phyloP scores from a whole-genome alignment of 2,888 invertebrate species.

The Neria commutata region DNA sequence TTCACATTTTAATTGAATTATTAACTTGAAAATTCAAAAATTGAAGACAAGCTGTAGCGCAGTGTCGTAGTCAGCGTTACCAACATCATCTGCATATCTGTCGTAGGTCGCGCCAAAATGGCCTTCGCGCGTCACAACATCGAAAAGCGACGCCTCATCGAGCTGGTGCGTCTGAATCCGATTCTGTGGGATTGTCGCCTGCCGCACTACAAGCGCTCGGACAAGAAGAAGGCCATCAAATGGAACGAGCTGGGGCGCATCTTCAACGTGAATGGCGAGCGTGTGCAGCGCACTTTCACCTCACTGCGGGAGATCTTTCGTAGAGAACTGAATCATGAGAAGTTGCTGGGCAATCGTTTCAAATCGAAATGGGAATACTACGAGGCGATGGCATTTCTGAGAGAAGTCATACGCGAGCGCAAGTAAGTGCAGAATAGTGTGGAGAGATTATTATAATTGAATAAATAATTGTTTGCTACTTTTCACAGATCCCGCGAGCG shows the following conservation, averaged over 20 bases:
- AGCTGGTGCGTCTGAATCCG: conserved; percentile 57
- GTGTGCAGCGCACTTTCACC: conserved; percentile 58
- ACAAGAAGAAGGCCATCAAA: conserved; percentile 58
- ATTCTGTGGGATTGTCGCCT: conserved; percentile 59
- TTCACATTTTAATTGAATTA: no score
- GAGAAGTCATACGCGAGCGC: conserved; percentile 57
- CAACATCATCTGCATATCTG: background rate
- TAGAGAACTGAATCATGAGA: conserved; percentile 56
- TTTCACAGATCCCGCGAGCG: conserved; percentile 51
- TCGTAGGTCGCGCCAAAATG: conserved; percentile 38
- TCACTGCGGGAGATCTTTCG: conserved; percentile 57
- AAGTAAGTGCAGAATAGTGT: conserved; percentile 45
- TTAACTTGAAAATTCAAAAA: no score
- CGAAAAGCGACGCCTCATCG: conserved; percentile 59
- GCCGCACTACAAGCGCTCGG: conserved; percentile 59
- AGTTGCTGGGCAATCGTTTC: conserved; percentile 54
- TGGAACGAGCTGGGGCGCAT: conserved; percentile 58
- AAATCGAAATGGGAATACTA: conserved; percentile 60
- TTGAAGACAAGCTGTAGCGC: no score
- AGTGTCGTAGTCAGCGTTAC: background rate
- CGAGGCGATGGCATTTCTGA: conserved; percentile 57
- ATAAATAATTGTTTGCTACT: no score
- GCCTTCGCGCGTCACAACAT: conserved; percentile 59
- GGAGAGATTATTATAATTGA: background rate
- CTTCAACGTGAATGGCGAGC: conserved; percentile 56